Conservation (phyloP, 1,140 invertebrate genomes). For the Pollicipes pollicipes region DNA sequence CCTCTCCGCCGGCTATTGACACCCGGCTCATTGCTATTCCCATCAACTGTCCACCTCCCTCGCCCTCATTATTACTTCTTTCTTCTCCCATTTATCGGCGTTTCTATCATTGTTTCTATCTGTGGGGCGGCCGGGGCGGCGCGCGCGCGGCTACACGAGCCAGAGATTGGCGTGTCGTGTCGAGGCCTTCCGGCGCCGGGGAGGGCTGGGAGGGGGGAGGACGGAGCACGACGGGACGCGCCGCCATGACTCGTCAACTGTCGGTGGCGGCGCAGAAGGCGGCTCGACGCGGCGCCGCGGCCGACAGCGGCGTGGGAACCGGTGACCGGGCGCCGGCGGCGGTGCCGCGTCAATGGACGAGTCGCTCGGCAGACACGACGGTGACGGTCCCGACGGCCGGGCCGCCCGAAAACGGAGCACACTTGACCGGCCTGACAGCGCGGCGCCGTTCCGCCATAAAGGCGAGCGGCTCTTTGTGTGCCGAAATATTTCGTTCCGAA, state of each 20-base stretch:
- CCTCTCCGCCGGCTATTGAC: background rate
- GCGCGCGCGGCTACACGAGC: background rate
- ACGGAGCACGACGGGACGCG: no score
- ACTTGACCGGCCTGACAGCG: no score
- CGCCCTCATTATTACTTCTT: background rate
- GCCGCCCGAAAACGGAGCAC: background rate
- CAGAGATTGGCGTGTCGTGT: background rate
- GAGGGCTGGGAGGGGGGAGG: no score
- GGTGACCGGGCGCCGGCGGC: background rate
- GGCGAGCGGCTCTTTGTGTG: no score
- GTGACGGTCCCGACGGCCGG: no score
- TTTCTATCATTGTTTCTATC: constrained; percentile 2
- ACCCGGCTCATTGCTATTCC: background rate
- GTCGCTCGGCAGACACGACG: no score
- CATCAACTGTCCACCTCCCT: constrained; percentile 1
- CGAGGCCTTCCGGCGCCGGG: background rate
- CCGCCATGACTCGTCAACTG: background rate
- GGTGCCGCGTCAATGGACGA: background rate
- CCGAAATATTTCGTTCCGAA: no score
- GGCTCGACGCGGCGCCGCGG: no score
- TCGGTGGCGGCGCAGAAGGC: no score
- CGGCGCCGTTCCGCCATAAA: no score
- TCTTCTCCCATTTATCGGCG: constrained; percentile 1
- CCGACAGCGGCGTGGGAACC: background rate
- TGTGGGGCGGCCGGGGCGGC: background rate